Evolutionary conservation across 2,797 vertebrate species (phyloP).

Genomic region (Steatocranus sp.): DNA sequence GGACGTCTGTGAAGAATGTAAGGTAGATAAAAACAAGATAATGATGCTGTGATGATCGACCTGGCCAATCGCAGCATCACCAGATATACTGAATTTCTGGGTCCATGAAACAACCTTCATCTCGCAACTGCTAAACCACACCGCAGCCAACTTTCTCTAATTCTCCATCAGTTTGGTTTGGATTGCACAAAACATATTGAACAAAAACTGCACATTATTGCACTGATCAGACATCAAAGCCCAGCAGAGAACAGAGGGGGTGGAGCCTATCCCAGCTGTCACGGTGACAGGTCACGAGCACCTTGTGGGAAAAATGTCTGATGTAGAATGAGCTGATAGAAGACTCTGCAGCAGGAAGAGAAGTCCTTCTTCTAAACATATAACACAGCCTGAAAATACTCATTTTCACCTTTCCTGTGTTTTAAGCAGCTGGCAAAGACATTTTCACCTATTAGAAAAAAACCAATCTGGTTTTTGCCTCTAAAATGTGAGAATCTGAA

Average conservation of each 20-base stretch:
- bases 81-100: background rate
- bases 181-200: background rate
- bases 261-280: background rate
- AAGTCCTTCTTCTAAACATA: background rate
- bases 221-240: background rate
- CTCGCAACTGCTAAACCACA: background rate
- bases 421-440: background rate
- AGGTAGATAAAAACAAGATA: accelerated
- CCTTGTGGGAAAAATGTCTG: accelerated
- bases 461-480: background rate
- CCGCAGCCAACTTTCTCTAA: background rate
- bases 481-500: background rate
- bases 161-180: background rate
- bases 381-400: background rate
- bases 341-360: background rate
- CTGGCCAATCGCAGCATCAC: background rate
- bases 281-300: background rate
- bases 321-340: background rate
- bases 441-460: background rate
- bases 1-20: accelerated
- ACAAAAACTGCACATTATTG: background rate
- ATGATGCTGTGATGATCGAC: background rate
- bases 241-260: background rate
- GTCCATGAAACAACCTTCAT: background rate
- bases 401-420: background rate